Conservation (phyloP, 2,113 vertebrate species). For the Australoheros scitulus region DNA sequence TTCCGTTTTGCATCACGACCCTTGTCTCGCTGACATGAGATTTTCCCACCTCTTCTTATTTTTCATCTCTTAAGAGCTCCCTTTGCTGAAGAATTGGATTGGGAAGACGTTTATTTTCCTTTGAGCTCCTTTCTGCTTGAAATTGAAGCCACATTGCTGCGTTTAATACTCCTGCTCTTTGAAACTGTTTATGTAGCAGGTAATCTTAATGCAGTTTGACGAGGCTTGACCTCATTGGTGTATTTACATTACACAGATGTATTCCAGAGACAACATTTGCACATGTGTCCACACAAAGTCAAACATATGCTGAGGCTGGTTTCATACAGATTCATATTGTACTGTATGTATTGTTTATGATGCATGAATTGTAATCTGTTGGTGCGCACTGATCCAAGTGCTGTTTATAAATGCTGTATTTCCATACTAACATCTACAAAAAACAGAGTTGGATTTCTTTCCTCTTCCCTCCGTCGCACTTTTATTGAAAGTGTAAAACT, state of each 20-base stretch:
- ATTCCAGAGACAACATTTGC: conserved; percentile 56
- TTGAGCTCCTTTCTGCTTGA: conserved; percentile 57
- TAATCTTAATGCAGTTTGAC: conserved; percentile 67
- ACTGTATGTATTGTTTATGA: not conserved
- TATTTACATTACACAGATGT: conserved; percentile 68
- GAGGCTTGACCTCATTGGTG: conserved; percentile 58
- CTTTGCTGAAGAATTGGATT: conserved; percentile 69
- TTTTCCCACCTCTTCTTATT: conserved; percentile 62
- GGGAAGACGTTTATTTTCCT: conserved; percentile 76
- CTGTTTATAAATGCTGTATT: not conserved
- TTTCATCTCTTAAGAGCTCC: conserved; percentile 61
- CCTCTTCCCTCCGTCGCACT: not conserved
- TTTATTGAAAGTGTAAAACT: conserved; percentile 40
- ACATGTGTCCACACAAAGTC: conserved; percentile 33
- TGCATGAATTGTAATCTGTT: not conserved
- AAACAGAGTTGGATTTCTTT: not conserved
- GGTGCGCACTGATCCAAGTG: not conserved
- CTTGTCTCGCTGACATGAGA: conserved; percentile 67
- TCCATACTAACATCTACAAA: conserved; percentile 10
- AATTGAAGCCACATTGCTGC: conserved; percentile 69
- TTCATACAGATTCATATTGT: not conserved
- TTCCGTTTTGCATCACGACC: conserved; percentile 62
- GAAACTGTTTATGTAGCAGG: conserved; percentile 70
- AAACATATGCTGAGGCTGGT: not conserved
- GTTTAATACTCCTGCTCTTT: conserved; percentile 69